These are phyloP conservation scores for Atopsyche davidsoni DNA, from an alignment of 1,140 invertebrate species.

Conservation along the genomic window DNA sequence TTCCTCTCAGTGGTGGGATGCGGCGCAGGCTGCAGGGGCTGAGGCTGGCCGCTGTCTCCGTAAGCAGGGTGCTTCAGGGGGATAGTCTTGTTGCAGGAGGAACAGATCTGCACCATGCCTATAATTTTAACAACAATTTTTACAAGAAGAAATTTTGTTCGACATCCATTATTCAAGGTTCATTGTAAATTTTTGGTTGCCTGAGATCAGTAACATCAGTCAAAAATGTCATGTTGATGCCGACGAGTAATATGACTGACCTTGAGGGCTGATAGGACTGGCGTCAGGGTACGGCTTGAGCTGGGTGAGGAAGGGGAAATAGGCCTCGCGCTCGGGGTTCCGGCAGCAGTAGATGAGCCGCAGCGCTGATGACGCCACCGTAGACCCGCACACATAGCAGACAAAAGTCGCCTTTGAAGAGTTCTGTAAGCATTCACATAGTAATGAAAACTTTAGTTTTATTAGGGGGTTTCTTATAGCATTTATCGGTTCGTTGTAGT, in stretches of 20 bases:
- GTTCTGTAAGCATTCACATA: too few relatives aligned
- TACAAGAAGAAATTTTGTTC: too few relatives aligned
- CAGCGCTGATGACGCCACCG: constrained; percentile 69
- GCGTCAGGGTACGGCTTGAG: constrained; percentile 73
- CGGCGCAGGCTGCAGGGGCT: constrained; percentile 3
- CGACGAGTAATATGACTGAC: too few relatives aligned
- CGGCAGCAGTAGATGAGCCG: constrained; percentile 76
- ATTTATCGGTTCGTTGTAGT: too few relatives aligned
- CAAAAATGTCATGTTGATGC: too few relatives aligned
- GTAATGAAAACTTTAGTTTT: too few relatives aligned
- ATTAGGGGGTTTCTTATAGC: too few relatives aligned
- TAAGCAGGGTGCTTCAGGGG: constrained; percentile 74
- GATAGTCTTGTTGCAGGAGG: constrained; percentile 75
- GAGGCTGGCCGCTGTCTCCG: constrained; percentile 43
- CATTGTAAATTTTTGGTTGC: too few relatives aligned
- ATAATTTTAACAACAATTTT: not conserved
- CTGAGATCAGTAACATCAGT: too few relatives aligned
- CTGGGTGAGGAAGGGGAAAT: constrained; percentile 79
- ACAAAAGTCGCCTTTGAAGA: constrained; percentile 61
- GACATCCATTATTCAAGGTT: too few relatives aligned
- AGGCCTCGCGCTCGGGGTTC: constrained; percentile 78
- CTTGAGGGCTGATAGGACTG: constrained; percentile 74
- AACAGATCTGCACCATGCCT: constrained; percentile 79
- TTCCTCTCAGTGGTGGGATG: constrained; percentile 21
- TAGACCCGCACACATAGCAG: constrained; percentile 81